A percentile compares a stretch with the other conserved stretches of the same genome.
phyloP scores from a whole-genome alignment of 2,113 vertebrate genomes.

The Phaethornis superciliosus region DNA sequence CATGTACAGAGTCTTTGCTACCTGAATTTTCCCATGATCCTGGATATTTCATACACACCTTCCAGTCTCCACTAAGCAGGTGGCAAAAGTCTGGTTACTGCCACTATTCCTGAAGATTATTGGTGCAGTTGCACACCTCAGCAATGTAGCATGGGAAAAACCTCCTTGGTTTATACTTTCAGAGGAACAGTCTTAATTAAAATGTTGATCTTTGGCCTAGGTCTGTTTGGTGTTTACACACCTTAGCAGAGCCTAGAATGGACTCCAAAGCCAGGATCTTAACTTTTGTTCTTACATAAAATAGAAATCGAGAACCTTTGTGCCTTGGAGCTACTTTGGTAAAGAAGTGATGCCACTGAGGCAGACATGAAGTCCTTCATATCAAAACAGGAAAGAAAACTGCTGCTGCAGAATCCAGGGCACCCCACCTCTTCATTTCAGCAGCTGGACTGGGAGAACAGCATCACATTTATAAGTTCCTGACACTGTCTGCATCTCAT shows the following conservation, averaged over 20 bases:
- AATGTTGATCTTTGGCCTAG: not conserved
- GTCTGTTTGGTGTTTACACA: not conserved
- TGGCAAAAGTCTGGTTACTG: not conserved
- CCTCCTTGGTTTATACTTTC: not conserved
- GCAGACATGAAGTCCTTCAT: not conserved
- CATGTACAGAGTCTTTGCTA: not conserved
- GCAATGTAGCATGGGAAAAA: not conserved
- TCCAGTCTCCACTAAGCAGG: not conserved
- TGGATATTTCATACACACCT: not conserved
- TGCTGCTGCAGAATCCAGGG: not conserved
- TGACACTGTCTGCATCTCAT: not conserved
- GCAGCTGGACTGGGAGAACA: not conserved
- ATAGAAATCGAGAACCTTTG: not conserved
- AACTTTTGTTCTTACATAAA: not conserved
- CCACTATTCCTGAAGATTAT: not conserved
- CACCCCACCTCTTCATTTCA: not conserved
- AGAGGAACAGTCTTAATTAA: not conserved
- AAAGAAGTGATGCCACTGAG: not conserved
- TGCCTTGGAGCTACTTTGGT: not conserved
- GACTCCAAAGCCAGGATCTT: not conserved
- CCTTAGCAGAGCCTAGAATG: not conserved
- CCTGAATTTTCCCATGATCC: not conserved
- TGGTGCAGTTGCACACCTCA: not conserved
- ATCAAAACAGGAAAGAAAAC: not conserved
- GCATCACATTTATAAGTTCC: not conserved